These are phyloP conservation scores for Coluber constrictor DNA, from an alignment of 2,797 vertebrate species.

Conservation along the genomic window DNA sequence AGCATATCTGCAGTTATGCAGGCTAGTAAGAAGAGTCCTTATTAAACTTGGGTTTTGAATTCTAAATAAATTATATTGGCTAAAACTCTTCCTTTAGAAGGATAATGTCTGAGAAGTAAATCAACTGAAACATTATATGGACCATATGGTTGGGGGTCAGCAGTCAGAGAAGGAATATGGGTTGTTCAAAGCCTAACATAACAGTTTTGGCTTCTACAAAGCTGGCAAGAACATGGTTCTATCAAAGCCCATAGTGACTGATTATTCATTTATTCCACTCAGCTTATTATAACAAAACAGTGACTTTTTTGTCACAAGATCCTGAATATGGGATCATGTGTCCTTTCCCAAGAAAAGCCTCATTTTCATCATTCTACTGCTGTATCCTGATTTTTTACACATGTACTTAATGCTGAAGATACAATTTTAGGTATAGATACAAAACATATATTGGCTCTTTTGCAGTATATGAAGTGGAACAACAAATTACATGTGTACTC, in stretches of 20 bases:
- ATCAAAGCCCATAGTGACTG: neutral
- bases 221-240: neutral
- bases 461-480: neutral
- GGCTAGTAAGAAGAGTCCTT: neutral
- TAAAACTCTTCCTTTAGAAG: neutral
- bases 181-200: neutral
- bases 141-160: neutral
- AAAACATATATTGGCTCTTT: neutral
- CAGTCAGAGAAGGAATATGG: neutral
- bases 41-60: neutral
- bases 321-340: neutral
- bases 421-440: neutral
- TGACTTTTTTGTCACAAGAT: neutral
- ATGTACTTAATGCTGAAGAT: neutral
- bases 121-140: neutral
- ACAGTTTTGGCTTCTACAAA: neutral
- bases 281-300: neutral
- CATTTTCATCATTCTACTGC: neutral
- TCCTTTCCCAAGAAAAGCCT: neutral
- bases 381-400: neutral
- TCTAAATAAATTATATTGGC: neutral
- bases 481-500: neutral
- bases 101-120: neutral
- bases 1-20: neutral
- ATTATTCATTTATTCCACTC: neutral